phyloP scores from a whole-genome alignment of 1,140 invertebrate species.

The Myzus persicae region DNA sequence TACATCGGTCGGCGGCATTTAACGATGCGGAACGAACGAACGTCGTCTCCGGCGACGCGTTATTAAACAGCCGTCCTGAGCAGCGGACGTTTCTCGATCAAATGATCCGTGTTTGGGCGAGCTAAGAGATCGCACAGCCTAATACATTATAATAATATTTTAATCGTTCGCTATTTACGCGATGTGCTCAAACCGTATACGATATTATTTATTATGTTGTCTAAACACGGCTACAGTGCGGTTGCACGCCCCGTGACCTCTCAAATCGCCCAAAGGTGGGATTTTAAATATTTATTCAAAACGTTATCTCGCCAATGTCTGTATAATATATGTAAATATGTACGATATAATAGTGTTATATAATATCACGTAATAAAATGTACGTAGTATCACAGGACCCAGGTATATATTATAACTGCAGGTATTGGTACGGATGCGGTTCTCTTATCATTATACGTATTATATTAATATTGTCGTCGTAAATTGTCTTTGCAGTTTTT shows the following conservation, averaged over 20 bases:
- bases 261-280: neutral
- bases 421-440: too few species aligned
- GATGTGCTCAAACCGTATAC: neutral
- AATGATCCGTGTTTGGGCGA: neutral
- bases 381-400: too few species aligned
- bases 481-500: neutral
- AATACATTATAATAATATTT: too few species aligned
- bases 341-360: neutral
- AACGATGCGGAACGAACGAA: neutral
- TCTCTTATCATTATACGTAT: too few species aligned
- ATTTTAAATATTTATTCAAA: neutral
- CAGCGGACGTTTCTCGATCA: neutral
- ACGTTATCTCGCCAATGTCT: neutral
- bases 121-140: neutral
- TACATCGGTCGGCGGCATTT: neutral
- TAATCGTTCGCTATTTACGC: neutral
- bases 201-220: neutral
- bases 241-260: neutral
- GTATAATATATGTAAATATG: too few species aligned
- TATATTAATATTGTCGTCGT: too few species aligned
- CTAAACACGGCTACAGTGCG: neutral
- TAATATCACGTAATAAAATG: too few species aligned
- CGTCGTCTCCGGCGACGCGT: neutral
- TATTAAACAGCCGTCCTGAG: neutral
- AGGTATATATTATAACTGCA: too few species aligned